These are phyloP conservation scores for Drymonia ruficornis DNA, from an alignment of 2,888 invertebrate genomes.

Conservation along the genomic window DNA sequence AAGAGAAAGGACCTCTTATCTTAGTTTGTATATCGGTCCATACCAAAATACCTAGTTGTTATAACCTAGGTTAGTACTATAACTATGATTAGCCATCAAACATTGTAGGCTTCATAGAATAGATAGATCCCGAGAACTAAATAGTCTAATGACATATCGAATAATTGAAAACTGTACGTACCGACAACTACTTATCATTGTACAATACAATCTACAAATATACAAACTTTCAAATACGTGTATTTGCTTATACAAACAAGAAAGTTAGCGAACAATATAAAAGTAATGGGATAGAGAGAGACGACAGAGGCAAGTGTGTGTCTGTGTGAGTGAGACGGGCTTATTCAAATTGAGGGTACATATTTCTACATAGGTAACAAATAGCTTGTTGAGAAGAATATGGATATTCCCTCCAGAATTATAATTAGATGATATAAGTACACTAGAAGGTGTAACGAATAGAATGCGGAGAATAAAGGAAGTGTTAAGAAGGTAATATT, in stretches of 20 bases:
- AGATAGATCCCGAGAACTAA: constrained; percentile 13
- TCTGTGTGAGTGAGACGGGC: constrained; percentile 66
- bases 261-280: constrained; percentile 85
- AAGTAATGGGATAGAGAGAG: constrained; percentile 82
- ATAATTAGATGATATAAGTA: constrained; percentile 24
- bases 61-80: neutral
- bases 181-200: constrained; percentile 64
- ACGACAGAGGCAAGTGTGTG: constrained; percentile 41
- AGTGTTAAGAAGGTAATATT: too few relatives aligned
- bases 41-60: neutral
- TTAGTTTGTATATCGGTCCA: neutral
- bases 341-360: constrained; percentile 84
- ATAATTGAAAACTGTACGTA: constrained; percentile 47
- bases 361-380: constrained; percentile 85
- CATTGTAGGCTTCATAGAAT: neutral
- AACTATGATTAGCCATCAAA: too few relatives aligned
- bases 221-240: constrained; percentile 84
- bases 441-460: too few relatives aligned
- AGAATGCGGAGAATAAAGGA: neutral
- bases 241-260: constrained; percentile 85
- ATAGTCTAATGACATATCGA: constrained; percentile 40
- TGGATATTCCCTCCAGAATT: constrained; percentile 64
- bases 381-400: constrained; percentile 77
- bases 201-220: constrained; percentile 82
- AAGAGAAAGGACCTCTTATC: too few relatives aligned